These are phyloP conservation scores for Clavelina lepadiformis DNA, from an alignment of 23 tunicate species.

Conservation along the genomic window DNA sequence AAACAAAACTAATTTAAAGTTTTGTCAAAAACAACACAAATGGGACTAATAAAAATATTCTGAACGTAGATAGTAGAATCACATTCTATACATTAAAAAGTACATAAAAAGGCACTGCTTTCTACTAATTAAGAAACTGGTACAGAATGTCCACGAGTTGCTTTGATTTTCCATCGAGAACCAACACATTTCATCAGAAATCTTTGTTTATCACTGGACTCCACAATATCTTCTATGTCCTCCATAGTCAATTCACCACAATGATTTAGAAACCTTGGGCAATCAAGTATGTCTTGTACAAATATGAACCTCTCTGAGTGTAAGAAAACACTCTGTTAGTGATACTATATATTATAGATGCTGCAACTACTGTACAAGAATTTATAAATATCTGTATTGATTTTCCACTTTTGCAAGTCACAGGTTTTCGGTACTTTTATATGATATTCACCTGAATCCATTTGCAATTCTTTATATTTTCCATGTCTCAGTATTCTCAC, in stretches of 20 bases:
- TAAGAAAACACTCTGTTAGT: too few relatives aligned
- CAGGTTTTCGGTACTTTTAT: background rate
- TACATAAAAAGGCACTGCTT: too few relatives aligned
- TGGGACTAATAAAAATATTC: too few relatives aligned
- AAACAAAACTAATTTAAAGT: too few relatives aligned
- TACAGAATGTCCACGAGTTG: conserved; percentile 13
- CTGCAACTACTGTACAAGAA: too few relatives aligned
- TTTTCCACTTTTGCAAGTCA: background rate
- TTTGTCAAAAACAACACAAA: too few relatives aligned
- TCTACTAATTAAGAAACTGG: too few relatives aligned
- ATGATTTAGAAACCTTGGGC: background rate
- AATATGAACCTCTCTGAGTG: conserved; percentile 2
- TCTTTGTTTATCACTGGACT: background rate
- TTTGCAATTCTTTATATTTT: background rate
- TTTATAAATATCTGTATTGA: background rate
- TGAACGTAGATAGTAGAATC: too few relatives aligned
- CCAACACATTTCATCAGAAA: conserved; percentile 2
- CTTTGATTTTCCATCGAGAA: conserved; percentile 21
- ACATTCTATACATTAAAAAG: too few relatives aligned
- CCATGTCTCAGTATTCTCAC: conserved; percentile 13
- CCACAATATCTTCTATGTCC: conserved; percentile 5
- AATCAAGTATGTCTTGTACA: conserved; percentile 1
- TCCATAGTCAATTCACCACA: background rate
- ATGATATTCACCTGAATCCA: conserved; percentile 16
- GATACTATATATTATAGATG: too few relatives aligned